Conservation (phyloP, 1,140 invertebrate genomes). For the Drosophila nasuta region DNA sequence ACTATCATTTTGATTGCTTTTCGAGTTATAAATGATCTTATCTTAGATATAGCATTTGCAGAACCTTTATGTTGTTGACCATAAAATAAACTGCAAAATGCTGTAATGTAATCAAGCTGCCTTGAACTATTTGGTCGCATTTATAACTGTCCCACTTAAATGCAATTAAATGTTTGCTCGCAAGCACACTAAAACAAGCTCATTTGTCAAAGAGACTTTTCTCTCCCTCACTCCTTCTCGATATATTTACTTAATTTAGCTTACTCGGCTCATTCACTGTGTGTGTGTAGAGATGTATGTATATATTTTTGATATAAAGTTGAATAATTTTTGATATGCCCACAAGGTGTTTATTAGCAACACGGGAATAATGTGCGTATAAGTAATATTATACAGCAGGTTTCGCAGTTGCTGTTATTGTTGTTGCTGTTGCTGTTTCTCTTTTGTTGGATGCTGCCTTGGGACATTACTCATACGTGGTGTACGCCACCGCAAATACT, state of each 20-base stretch:
- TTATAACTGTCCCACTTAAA: constrained; percentile 26
- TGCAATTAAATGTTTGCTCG: constrained; percentile 30
- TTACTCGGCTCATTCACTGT: constrained; percentile 10
- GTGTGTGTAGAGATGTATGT: no score
- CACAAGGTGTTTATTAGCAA: constrained; percentile 78
- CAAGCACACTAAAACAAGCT: constrained; percentile 29
- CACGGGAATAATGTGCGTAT: constrained; percentile 76
- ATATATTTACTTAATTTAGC: constrained; percentile 47
- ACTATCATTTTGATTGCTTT: not conserved
- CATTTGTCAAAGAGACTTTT: constrained; percentile 42
- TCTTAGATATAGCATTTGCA: not conserved
- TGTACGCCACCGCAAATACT: constrained; percentile 56
- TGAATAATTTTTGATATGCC: constrained; percentile 70
- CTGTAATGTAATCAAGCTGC: constrained; percentile 4
- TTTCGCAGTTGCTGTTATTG: not conserved
- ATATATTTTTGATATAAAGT: constrained; percentile 50
- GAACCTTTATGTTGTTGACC: not conserved
- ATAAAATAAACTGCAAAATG: constrained; percentile 3
- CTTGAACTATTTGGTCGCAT: constrained; percentile 16
- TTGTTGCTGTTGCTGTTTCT: constrained; percentile 7
- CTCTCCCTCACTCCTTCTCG: not conserved
- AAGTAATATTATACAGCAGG: constrained; percentile 69
- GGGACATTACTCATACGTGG: constrained; percentile 71
- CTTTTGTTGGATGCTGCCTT: constrained; percentile 37
- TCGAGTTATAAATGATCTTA: not conserved